phyloP scores from a whole-genome alignment of 1,140 invertebrate species.

The Drosophila elegans region DNA sequence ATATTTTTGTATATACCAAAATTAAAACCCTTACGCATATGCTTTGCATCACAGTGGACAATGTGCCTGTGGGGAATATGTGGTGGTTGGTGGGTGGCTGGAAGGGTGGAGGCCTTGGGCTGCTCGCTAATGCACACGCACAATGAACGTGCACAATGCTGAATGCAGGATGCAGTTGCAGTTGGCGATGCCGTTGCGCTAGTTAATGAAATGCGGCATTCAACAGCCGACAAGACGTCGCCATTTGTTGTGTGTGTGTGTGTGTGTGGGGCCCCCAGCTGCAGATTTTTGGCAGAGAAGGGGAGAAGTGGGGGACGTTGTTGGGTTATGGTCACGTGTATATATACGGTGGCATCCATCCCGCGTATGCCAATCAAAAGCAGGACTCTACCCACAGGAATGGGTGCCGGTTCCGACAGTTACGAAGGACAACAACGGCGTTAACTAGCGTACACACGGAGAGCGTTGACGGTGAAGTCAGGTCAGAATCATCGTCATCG shows the following conservation, averaged over 20 bases:
- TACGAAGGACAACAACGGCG: constrained; percentile 54
- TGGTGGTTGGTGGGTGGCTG: neutral
- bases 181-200: constrained; percentile 30
- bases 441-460: constrained; percentile 60
- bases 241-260: constrained; percentile 58
- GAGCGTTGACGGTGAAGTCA: constrained; percentile 28
- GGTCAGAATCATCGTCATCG: constrained; percentile 32
- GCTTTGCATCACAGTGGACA: constrained; percentile 17
- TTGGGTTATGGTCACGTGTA: constrained; percentile 71
- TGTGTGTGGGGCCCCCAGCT: constrained; percentile 22
- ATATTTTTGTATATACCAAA: neutral
- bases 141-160: constrained; percentile 66
- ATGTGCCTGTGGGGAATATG: neutral
- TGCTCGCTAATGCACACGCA: constrained; percentile 73
- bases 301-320: neutral
- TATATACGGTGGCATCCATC: constrained; percentile 37
- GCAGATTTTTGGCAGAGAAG: constrained; percentile 22
- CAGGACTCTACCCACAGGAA: constrained; percentile 20
- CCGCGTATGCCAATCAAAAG: constrained; percentile 72
- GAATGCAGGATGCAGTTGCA: constrained; percentile 40
- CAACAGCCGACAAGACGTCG: constrained; percentile 59
- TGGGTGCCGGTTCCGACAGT: constrained; percentile 29
- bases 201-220: constrained; percentile 75
- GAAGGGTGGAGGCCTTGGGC: constrained; percentile 15
- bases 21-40: neutral